These are phyloP conservation scores for Mimas tiliae DNA, from an alignment of 2,888 invertebrate genomes.

Conservation along the genomic window DNA sequence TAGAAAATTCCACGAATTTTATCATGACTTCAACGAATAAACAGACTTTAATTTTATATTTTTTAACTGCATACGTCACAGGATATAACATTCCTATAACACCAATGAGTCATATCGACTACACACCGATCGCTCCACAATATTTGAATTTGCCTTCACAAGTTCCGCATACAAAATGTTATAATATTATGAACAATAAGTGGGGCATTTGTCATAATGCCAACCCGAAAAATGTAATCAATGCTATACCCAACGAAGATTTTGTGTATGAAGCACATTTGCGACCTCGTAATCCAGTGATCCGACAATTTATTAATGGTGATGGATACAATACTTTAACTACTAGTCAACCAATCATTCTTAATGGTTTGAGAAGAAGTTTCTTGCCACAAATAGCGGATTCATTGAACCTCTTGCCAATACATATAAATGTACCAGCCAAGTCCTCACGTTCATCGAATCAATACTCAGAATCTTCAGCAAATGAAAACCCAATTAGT, in stretches of 20 bases:
- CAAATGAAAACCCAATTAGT: neutral
- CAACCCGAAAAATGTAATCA: neutral
- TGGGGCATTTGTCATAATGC: neutral
- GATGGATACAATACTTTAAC: neutral
- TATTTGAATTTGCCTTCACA: neutral
- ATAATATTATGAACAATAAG: slow-evolving; percentile 9
- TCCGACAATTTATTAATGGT: neutral
- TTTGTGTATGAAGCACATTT: neutral
- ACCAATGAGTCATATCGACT: neutral
- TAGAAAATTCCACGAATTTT: neutral
- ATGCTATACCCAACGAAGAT: neutral
- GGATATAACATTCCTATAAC: no score
- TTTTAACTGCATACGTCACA: neutral
- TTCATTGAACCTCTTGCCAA: slow-evolving; percentile 1
- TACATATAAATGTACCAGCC: neutral
- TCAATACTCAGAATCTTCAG: neutral
- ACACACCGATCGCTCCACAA: neutral
- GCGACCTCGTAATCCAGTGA: neutral
- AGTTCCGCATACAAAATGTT: neutral
- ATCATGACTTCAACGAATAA: neutral
- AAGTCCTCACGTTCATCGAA: neutral
- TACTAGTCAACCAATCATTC: neutral
- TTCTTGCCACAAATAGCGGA: neutral
- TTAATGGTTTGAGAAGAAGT: neutral
- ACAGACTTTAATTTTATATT: neutral